Percentiles rank a stretch among this genome's conserved stretches.
Evolutionary conservation across 1,140 invertebrate genomes (phyloP).

Genomic region (Ceratosolen solmsi): DNA sequence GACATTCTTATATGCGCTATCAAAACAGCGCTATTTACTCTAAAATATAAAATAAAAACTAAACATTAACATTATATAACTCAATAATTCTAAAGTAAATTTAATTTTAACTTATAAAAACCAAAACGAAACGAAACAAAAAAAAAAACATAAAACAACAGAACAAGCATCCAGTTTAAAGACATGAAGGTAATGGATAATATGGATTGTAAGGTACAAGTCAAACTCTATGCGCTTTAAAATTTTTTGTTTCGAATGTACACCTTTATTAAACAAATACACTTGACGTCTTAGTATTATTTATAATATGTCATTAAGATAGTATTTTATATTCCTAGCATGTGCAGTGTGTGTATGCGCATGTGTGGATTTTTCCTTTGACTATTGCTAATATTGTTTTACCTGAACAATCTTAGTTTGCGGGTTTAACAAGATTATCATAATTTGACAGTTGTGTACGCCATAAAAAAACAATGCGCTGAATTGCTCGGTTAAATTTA

Average conservation of each 20-base stretch:
- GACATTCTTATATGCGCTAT: too few species aligned
- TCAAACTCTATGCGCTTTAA: too few species aligned
- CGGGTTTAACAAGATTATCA: conserved; percentile 63
- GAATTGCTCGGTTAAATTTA: conserved; percentile 64
- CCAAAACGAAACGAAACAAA: too few species aligned
- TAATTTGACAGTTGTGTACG: conserved; percentile 71
- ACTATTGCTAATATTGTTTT: conserved; percentile 67
- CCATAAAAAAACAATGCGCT: conserved; percentile 65
- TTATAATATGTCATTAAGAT: conserved; percentile 71
- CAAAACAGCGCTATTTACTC: too few species aligned
- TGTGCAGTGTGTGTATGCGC: conserved; percentile 72
- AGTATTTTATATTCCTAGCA: conserved; percentile 71
- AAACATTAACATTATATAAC: too few species aligned
- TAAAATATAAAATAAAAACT: too few species aligned
- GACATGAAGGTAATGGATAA: too few species aligned
- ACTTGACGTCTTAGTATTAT: conserved; percentile 74
- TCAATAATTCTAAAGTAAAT: too few species aligned
- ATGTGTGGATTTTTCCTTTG: conserved; percentile 59
- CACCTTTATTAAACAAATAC: conserved; percentile 76
- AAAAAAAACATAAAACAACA: too few species aligned
- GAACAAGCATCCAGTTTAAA: too few species aligned
- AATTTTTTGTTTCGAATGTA: conserved; percentile 71
- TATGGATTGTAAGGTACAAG: too few species aligned
- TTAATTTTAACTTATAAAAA: too few species aligned
- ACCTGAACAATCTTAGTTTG: conserved; percentile 65